phyloP scores from a whole-genome alignment of 2,888 invertebrate species.

The Sphaerophoria taeniata region DNA sequence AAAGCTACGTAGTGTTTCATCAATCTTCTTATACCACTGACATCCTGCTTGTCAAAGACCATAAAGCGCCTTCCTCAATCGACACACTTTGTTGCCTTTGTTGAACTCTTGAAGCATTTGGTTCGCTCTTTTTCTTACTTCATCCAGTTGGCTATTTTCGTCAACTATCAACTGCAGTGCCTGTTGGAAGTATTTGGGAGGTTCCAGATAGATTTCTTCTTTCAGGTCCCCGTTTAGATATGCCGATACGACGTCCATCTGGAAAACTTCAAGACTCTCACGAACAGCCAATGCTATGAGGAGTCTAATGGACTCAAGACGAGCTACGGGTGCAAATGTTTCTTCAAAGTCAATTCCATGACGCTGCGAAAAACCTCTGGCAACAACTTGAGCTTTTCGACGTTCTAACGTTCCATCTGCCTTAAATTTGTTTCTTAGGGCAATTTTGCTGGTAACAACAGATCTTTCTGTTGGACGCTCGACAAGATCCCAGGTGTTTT shows the following conservation, averaged over 20 bases:
- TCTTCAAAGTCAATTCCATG: constrained; percentile 33
- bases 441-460: constrained; percentile 40
- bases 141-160: constrained; percentile 8
- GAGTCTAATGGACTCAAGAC: constrained; percentile 30
- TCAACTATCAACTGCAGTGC: constrained; percentile 28
- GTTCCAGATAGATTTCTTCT: constrained; percentile 53
- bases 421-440: constrained; percentile 46
- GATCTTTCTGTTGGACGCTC: constrained; percentile 37
- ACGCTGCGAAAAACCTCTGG: constrained; percentile 4
- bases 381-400: constrained; percentile 27
- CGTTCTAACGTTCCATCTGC: constrained; percentile 33
- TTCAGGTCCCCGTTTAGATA: constrained; percentile 44
- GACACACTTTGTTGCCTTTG: constrained; percentile 27
- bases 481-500: constrained; percentile 50
- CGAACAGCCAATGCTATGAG: constrained; percentile 37
- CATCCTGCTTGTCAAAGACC: constrained; percentile 33
- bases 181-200: constrained; percentile 42
- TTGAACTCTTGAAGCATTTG: constrained; percentile 33
- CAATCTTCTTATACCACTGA: constrained; percentile 34
- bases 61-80: constrained; percentile 29
- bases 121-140: constrained; percentile 22
- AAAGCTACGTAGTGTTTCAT: neutral
- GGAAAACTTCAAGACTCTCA: constrained; percentile 31
- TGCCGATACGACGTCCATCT: constrained; percentile 31
- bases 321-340: constrained; percentile 36